Base-by-base conservation (phyloP, 2,888 invertebrate species). In the Drosophila demipolita region DNA sequence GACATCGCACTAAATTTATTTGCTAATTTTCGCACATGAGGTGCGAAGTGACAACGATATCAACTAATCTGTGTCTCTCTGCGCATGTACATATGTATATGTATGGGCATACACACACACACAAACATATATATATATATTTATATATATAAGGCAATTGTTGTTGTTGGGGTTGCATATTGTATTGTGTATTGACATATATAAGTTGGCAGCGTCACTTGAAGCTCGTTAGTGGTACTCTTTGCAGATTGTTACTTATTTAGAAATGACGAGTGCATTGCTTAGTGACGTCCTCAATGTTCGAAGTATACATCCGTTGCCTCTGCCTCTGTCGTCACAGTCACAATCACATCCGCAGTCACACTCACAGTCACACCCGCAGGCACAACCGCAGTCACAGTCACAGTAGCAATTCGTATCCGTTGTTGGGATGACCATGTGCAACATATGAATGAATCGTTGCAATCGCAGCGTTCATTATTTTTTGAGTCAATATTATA, bases 11-110 rank as follows among this genome's bases (percentile, higher is more conserved):
- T 67, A 59, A 60, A 35, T 38, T 50, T 23, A 52, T 12, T 50
- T 73, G 79, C 48, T 75, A 85, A 83, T 84, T 87, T 77, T 87
- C 83, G 45, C 87, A 87, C 81, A 35, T 73, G 35, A 67, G 66
- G 79, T 72, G 83, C 49, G 79, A 87, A 78, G 45, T 50, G 40
- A 32, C 58, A 57, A 20, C 52, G 45, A 57, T 68, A 60, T 67
- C 61, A 61, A 35, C 45, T 40, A 53, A 52, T 45, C 67, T 60
- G n/a, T 33, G 32, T 35, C 33, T 35, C 35, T 40, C 12, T 40
- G 23, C 38, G 29, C 3, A 3, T 17, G 9, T 26, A 53, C 26
- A 54, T 29, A 55, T 55, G 29, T 23, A 36, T 26, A 53, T 11
- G 11, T 17, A 17, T 36, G 26, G 7, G 1, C 15, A 17, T 7